phyloP scores from a whole-genome alignment of 2,888 invertebrate species.

The Rhodophaea formosa region DNA sequence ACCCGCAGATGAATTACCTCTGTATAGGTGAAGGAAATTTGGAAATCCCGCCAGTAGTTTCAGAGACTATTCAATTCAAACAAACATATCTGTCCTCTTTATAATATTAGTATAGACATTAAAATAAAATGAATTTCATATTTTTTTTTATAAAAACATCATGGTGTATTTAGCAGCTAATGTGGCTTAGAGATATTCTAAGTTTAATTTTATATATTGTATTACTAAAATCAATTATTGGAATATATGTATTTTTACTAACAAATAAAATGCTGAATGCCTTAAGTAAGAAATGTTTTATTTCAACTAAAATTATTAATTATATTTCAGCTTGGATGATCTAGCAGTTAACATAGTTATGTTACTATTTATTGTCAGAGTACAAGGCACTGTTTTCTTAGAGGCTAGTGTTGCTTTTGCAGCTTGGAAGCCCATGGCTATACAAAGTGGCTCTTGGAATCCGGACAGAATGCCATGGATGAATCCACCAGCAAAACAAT shows the following conservation, averaged over 20 bases:
- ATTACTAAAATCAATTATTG: background rate
- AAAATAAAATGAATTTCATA: no score
- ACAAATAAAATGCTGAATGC: background rate
- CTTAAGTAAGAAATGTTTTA: background rate
- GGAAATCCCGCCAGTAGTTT: no score
- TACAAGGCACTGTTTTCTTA: slow-evolving; percentile 80
- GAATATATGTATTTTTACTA: background rate
- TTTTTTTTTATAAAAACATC: no score
- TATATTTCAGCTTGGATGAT: slow-evolving; percentile 1
- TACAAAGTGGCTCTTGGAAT: slow-evolving; percentile 78
- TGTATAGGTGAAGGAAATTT: no score
- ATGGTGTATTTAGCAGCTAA: no score
- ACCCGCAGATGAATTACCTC: no score
- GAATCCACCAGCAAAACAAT: slow-evolving; percentile 87
- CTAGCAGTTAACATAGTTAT: slow-evolving; percentile 18
- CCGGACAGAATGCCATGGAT: slow-evolving; percentile 83
- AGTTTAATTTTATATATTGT: background rate
- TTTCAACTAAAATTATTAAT: slow-evolving; percentile 3
- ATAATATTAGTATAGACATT: no score
- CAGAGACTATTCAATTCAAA: no score
- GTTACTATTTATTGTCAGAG: slow-evolving; percentile 33
- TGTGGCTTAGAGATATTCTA: background rate
- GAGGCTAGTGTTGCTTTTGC: slow-evolving; percentile 82
- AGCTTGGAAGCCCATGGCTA: slow-evolving; percentile 82
- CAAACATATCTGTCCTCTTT: no score